Evolutionary conservation across 2,797 vertebrate species (phyloP).

Genomic region (Megalops cyprinoides): DNA sequence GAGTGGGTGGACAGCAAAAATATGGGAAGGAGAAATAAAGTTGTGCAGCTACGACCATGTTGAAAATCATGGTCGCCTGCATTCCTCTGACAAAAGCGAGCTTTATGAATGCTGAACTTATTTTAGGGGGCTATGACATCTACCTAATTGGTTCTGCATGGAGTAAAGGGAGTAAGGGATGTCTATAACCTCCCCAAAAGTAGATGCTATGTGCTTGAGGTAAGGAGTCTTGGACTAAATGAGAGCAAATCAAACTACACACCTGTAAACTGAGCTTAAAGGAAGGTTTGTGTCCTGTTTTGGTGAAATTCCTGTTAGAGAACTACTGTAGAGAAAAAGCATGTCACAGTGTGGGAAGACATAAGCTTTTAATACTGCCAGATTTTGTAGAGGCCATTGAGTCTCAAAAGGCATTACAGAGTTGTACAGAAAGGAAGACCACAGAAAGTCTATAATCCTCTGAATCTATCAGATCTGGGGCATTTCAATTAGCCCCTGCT

Average conservation of each 20-base stretch:
- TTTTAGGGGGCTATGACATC: neutral
- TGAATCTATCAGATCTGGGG: slow-evolving; percentile 15
- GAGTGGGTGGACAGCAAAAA: slow-evolving; percentile 3
- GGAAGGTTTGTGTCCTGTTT: neutral
- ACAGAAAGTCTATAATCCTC: slow-evolving; percentile 11
- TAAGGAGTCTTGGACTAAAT: neutral
- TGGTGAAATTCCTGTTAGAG: neutral
- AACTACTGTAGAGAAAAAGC: neutral
- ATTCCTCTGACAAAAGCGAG: neutral
- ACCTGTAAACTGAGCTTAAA: neutral
- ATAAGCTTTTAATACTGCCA: slow-evolving; percentile 12
- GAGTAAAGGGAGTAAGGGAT: neutral
- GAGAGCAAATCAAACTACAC: neutral
- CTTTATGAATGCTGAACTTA: neutral
- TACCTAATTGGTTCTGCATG: neutral
- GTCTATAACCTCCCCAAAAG: neutral
- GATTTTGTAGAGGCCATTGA: slow-evolving; percentile 1
- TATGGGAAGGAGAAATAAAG: neutral
- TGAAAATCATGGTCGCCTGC: neutral
- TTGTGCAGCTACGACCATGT: neutral
- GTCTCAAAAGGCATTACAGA: slow-evolving; percentile 9
- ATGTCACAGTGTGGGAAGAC: neutral
- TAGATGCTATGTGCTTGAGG: neutral
- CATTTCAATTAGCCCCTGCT: slow-evolving; percentile 19
- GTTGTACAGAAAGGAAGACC: neutral